Conservation (phyloP, 2,888 invertebrate species). For the Synanthedon formicaeformis region DNA sequence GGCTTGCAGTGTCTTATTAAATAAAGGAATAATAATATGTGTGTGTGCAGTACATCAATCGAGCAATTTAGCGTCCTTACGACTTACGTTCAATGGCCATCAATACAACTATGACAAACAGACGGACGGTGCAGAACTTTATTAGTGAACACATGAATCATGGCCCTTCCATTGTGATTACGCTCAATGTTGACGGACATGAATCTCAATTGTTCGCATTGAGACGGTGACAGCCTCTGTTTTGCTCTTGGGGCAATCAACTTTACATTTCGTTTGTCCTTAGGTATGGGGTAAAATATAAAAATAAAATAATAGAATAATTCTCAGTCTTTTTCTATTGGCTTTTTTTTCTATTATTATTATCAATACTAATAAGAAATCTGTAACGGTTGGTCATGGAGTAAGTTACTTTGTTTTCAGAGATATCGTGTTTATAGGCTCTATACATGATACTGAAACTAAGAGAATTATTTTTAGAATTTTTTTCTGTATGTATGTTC, state of each 20-base stretch:
- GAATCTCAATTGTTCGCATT: conserved; percentile 22
- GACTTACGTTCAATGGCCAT: conserved; percentile 8
- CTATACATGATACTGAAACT: no score
- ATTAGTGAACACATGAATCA: conserved; percentile 35
- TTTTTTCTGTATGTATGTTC: no score
- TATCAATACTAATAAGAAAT: no score
- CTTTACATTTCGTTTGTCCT: conserved; percentile 9
- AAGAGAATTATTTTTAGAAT: no score
- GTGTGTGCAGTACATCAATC: background rate
- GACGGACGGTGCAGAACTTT: conserved; percentile 18
- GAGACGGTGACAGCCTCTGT: background rate
- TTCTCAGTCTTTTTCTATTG: no score
- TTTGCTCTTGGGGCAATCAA: conserved; percentile 13
- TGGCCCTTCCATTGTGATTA: conserved; percentile 15
- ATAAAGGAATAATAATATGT: conserved; percentile 1
- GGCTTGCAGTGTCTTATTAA: no score
- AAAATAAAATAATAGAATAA: no score
- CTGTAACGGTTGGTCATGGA: no score
- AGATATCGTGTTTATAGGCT: no score
- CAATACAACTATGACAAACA: conserved; percentile 32
- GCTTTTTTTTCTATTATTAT: no score
- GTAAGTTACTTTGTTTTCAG: no score
- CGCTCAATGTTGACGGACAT: conserved; percentile 11
- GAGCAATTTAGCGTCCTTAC: background rate
- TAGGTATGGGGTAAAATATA: no score